Base-by-base conservation (phyloP, 2,797 vertebrate species). In the Tiaroga cobitis region DNA sequence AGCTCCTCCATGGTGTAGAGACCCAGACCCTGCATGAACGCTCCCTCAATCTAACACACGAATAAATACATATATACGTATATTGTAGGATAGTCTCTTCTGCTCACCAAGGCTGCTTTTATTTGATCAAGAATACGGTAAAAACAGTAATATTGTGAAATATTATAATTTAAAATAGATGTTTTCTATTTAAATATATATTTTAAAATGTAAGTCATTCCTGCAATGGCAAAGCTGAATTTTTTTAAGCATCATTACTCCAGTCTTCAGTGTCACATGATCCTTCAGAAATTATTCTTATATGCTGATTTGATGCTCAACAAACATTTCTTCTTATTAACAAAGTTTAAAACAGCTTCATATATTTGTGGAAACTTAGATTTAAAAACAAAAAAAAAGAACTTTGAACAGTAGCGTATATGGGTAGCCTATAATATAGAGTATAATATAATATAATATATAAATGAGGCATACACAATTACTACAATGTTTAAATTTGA, bases 1-100 rank as follows among this genome's bases (percentile, higher is more conserved):
- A 97, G 77, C 92, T 98, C 96, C 91, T 97, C 97, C 90, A 92
- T 76, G 16, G 95, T 97, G 90, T 91, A 97, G 26, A 97, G 93
- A 46, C 97, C 96, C 92, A 97, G 86, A 56, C 96, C 97, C 89
- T 97, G 96, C 76, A 93, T 90, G 88, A 97, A 97, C 0, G 93
- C 95, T 43, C 97, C 97, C 91, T 98, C 97, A 86, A 97, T 90
- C 97, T 97, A 91, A 90, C 68, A 72, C 54, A 82, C 56, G 34
- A 49, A 72, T 24, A 69, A 37, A 49, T 54, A 59, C 39, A 81
- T 19, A 70, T 34, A 37, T 56, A 46, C 3, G 4, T 21, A 24
- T 34, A 39, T 76, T 56, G 5, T 24, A 21, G 1, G 34, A 32
- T 32, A 32, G 32, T 37, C 73, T 37, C 19, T 49, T 46, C 18